phyloP scores from a whole-genome alignment of 2,113 vertebrate genomes.

The Amia ocellicauda region DNA sequence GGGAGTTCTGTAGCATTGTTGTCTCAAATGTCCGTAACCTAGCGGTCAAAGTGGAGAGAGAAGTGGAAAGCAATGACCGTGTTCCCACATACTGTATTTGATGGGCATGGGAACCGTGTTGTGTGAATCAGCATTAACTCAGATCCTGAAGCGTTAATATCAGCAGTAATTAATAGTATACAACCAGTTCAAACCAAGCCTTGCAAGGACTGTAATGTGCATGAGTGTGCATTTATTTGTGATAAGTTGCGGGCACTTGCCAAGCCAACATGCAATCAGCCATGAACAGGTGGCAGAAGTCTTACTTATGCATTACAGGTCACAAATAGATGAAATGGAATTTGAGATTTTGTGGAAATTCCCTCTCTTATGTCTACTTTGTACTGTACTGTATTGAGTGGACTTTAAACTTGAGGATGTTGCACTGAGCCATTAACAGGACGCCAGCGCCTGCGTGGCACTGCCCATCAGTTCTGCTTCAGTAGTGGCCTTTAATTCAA shows the following conservation, averaged over 20 bases:
- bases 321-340: slow-evolving; percentile 21
- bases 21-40: too few species aligned
- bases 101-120: slow-evolving; percentile 39
- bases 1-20: too few species aligned
- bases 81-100: slow-evolving; percentile 12
- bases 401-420: slow-evolving; percentile 42
- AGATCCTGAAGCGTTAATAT: too few species aligned
- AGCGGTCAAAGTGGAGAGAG: too few species aligned
- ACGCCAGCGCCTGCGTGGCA: slow-evolving; percentile 54
- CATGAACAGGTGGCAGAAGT: slow-evolving; percentile 53
- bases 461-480: slow-evolving; percentile 47
- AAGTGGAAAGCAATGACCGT: neutral
- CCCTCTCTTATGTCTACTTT: slow-evolving; percentile 49
- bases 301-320: slow-evolving; percentile 60
- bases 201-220: too few species aligned
- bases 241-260: slow-evolving; percentile 27
- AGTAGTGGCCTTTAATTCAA: slow-evolving; percentile 75
- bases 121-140: neutral
- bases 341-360: slow-evolving; percentile 30
- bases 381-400: slow-evolving; percentile 73
- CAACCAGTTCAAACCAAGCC: too few species aligned
- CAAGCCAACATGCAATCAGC: slow-evolving; percentile 21
- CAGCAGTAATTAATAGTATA: too few species aligned
- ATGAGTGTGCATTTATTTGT: too few species aligned
- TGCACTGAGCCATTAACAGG: slow-evolving; percentile 66